Base-by-base conservation (phyloP, 2,113 vertebrate genomes). In the Pelecanoides urinatrix region DNA sequence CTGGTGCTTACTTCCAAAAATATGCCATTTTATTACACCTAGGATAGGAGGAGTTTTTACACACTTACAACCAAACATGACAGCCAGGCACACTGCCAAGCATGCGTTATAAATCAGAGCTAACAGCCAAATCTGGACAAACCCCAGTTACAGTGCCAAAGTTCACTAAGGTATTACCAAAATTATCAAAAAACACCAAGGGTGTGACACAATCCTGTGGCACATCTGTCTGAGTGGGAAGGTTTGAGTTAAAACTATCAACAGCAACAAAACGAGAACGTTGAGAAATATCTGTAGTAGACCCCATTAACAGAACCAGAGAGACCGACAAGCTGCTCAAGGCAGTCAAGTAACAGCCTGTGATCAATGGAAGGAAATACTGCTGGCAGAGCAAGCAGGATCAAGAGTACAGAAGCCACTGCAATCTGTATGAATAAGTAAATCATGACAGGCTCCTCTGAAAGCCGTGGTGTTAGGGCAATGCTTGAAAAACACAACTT, bases 291-390 rank as follows among this genome's bases (percentile, higher is more conserved):
- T 26, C 92, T 4, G 0, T 6, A 72, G 90, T 15, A 93, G 94
- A 96, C 55, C 90, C 73, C 1, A 19, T 47, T 93, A 97, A 87
- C 71, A 74, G 88, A 96, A 88, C 76, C 85, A 92, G 61, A 55
- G 89, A 97, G 96, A 97, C 82, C 88, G 91, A 88, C 89, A 95
- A 94, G 95, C 82, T 96, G 94, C 97, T 97, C 95, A 92, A 87
- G 87, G 89, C 88, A 97, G 85, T 82, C 90, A 97, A 90, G 18
- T 85, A 96, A 95, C 94, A 91, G 88, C 58, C 93, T 91, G 91
- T 95, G 94, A 97, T 97, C 97, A 97, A 97, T 73, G 95, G 96
- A 80, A 92, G 95, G 96, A 97, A 97, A 95, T 92, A 94, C 92
- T 86, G 86, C 94, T 94, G 94, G 91, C 93, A 96, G 94, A 96